phyloP scores from a whole-genome alignment of 2,888 invertebrate genomes.

The Harpalus rubripes region DNA sequence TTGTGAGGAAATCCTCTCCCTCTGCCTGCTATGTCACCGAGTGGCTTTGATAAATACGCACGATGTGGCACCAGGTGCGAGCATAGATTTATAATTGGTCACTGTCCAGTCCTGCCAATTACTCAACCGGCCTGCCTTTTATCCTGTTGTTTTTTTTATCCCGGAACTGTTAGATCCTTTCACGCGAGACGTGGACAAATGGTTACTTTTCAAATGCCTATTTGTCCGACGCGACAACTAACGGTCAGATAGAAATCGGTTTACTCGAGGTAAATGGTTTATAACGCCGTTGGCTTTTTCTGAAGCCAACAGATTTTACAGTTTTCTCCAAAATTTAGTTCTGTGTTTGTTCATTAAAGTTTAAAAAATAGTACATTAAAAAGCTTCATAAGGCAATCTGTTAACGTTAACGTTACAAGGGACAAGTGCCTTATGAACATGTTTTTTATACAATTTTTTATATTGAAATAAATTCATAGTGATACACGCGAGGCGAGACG shows the following conservation, averaged over 20 bases:
- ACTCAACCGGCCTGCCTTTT: constrained; percentile 67
- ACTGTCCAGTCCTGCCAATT: constrained; percentile 63
- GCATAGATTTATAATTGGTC: constrained; percentile 68
- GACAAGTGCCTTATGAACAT: too few species aligned
- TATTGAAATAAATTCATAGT: too few species aligned
- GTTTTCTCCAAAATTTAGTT: background rate
- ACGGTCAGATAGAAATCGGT: constrained; percentile 53
- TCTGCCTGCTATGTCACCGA: constrained; percentile 15
- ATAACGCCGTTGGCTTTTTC: constrained; percentile 31
- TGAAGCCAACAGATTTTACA: background rate
- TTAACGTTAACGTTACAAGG: too few species aligned
- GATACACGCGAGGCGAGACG: too few species aligned
- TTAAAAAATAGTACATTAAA: too few species aligned
- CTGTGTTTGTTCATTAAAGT: too few species aligned
- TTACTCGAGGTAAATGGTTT: constrained; percentile 45
- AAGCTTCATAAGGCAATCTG: too few species aligned
- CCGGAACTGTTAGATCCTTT: constrained; percentile 57
- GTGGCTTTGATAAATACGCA: constrained; percentile 52
- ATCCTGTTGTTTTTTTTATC: constrained; percentile 64
- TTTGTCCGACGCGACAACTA: constrained; percentile 66
- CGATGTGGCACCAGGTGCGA: constrained; percentile 67
- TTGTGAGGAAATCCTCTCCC: constrained; percentile 1
- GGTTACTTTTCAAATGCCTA: constrained; percentile 70
- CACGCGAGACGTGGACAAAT: constrained; percentile 69
- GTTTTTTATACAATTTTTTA: too few species aligned